phyloP scores from a whole-genome alignment of 1,140 invertebrate species.

The Magallana angulata region DNA sequence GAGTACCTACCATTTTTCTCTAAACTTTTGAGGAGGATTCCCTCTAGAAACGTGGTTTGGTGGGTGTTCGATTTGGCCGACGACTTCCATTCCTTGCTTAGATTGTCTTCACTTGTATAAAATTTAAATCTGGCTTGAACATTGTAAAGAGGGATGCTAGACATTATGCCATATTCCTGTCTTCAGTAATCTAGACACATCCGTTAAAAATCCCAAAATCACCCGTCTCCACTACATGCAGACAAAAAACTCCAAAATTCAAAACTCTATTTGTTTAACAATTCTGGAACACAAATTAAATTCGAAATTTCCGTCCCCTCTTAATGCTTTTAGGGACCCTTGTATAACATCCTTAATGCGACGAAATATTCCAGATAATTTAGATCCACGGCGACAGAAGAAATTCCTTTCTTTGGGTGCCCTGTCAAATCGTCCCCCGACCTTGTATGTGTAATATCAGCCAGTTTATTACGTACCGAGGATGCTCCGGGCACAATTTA shows the following conservation, averaged over 20 bases:
- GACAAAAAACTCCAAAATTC: too few relatives aligned
- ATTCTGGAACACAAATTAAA: too few relatives aligned
- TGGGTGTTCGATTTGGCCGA: slow-evolving; percentile 53
- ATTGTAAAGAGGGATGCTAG: slow-evolving; percentile 44
- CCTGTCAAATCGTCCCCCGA: neutral
- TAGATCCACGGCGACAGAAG: neutral
- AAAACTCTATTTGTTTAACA: too few relatives aligned
- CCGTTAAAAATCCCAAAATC: neutral
- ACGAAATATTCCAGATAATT: too few relatives aligned
- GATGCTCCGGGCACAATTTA: neutral
- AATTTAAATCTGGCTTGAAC: slow-evolving; percentile 58
- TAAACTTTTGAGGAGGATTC: slow-evolving; percentile 53
- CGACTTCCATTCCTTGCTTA: slow-evolving; percentile 49
- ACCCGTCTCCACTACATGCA: neutral
- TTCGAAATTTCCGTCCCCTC: too few relatives aligned
- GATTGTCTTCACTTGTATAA: slow-evolving; percentile 46
- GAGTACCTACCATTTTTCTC: slow-evolving; percentile 49
- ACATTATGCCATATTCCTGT: slow-evolving; percentile 46
- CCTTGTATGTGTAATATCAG: neutral
- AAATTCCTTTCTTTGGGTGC: neutral
- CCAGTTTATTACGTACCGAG: neutral
- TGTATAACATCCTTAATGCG: too few relatives aligned
- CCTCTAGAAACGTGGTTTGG: slow-evolving; percentile 53
- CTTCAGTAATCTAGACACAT: neutral
- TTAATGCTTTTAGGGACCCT: too few relatives aligned